Evolutionary conservation across 2,797 vertebrate species (phyloP), one percentile per base, ranked within the genome.

Genomic region (Rhabdomys pumilio): DNA sequence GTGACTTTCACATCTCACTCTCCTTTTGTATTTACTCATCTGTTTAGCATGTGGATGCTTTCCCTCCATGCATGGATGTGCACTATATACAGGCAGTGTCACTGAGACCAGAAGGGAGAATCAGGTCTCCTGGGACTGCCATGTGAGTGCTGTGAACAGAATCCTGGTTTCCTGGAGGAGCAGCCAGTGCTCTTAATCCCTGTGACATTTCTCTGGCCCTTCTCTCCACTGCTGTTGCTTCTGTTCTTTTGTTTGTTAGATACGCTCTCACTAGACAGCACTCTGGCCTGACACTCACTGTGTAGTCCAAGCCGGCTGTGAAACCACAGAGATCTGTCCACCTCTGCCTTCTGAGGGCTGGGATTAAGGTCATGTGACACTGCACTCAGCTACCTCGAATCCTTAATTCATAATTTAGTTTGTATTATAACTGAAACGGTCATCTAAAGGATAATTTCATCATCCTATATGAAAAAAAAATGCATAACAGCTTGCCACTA

Each of bases 321-420:
- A 44, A 41, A 61, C 26, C n/a, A 38, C n/a, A 72, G n/a, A 22
- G 69, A 20, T 38, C 17, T 72, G 69, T 72, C 69, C 69, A 9
- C n/a, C 82, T 50, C 44, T 34, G 10, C 29, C 81, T 61, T 63
- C 24, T 17, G 24, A 82, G 38, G 57, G 57, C 81, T 84, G 61
- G 61, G 61, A 22, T 34, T 47, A 3, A 65, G 31, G 38, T 65
- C 17, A 34, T 65, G 15, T 47, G 41, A 20, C 29, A 22, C 0
- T 29, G 3, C 61, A 84, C 17, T 34, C 29, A 84, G 44, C 38
- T 57, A 41, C 24, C 44, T 38, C 76, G 69, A 89, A 44, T 15
- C 59, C 17, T 76, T 91, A 80, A 84, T 79, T 9, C 15, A 79
- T 79, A 47, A 20, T 77, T 88, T 41, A 61, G 76, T 90, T 91